A percentile compares a stretch with the other conserved stretches of the same genome.
phyloP scores from a whole-genome alignment of 2,113 vertebrate species.

The Platichthys stellatus region DNA sequence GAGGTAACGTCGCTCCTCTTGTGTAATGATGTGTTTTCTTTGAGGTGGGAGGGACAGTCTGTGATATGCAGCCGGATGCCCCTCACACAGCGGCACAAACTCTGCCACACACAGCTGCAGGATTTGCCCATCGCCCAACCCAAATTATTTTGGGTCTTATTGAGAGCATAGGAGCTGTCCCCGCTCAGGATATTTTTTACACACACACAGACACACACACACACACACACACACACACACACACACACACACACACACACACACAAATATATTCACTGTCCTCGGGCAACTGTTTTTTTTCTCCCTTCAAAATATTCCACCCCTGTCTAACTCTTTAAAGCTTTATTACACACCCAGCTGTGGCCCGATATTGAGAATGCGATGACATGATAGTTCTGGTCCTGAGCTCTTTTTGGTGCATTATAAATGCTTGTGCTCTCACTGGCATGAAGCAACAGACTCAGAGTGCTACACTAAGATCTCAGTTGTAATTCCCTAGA shows the following conservation, averaged over 20 bases:
- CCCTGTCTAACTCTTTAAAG: slow-evolving; percentile 12
- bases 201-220: not conserved
- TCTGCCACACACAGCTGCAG: slow-evolving; percentile 63
- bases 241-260: not conserved
- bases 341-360: slow-evolving; percentile 46
- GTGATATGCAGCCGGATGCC: slow-evolving; percentile 59
- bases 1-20: slow-evolving; percentile 22
- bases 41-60: slow-evolving; percentile 69
- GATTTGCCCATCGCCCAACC: slow-evolving; percentile 52
- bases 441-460: slow-evolving; percentile 44
- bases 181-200: slow-evolving; percentile 3
- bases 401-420: slow-evolving; percentile 45
- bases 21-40: slow-evolving; percentile 55
- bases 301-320: slow-evolving; percentile 6
- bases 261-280: slow-evolving; percentile 11
- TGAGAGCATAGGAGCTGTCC: slow-evolving; percentile 45
- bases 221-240: slow-evolving; percentile 11
- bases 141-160: slow-evolving; percentile 57
- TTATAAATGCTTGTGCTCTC: slow-evolving; percentile 54
- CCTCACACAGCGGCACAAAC: slow-evolving; percentile 62
- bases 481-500: slow-evolving; percentile 37
- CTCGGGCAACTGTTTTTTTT: not conserved
- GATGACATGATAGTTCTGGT: slow-evolving; percentile 65
- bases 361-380: slow-evolving; percentile 50
- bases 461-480: slow-evolving; percentile 40